Percentiles rank a stretch among this genome's conserved stretches.
phyloP scores from a whole-genome alignment of 2,113 vertebrate genomes.

The Labrus mixtus region DNA sequence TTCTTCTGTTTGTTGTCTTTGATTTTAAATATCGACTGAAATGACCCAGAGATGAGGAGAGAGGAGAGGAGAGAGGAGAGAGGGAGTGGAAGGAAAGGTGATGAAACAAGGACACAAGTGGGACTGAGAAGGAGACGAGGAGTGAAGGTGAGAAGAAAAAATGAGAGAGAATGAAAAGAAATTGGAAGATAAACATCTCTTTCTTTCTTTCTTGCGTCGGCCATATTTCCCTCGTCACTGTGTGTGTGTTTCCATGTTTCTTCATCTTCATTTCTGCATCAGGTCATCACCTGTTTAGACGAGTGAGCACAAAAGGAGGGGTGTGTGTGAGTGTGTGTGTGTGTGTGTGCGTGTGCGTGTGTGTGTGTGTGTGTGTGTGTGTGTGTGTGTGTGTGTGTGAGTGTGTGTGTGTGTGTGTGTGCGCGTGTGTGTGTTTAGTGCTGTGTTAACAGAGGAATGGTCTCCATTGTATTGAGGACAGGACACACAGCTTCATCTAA shows the following conservation, averaged over 20 bases:
- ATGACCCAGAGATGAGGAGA: not conserved
- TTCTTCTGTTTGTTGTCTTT: too few species aligned
- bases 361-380: conserved; percentile 24
- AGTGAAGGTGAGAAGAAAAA: not conserved
- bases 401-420: conserved; percentile 21
- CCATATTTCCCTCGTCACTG: conserved; percentile 61
- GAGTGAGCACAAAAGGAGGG: conserved; percentile 26
- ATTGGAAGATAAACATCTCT: not conserved
- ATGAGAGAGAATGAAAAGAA: not conserved
- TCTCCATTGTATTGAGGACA: conserved; percentile 24
- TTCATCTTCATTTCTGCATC: too few species aligned
- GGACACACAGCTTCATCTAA: not conserved
- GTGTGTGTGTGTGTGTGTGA: conserved; percentile 21
- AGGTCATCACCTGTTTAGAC: conserved; percentile 47
- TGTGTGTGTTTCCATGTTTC: conserved; percentile 6
- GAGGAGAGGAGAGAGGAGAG: too few species aligned
- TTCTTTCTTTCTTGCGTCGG: conserved; percentile 9
- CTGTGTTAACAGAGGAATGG: conserved; percentile 60
- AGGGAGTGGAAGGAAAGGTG: not conserved
- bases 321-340: conserved; percentile 23
- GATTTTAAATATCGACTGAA: too few species aligned
- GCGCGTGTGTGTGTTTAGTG: conserved; percentile 29
- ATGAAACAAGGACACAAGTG: not conserved
- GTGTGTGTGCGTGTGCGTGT: conserved; percentile 21
- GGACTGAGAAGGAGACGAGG: not conserved